Evolutionary conservation across 2,888 invertebrate genomes (phyloP).

Genomic region (Drosophila cognata): DNA sequence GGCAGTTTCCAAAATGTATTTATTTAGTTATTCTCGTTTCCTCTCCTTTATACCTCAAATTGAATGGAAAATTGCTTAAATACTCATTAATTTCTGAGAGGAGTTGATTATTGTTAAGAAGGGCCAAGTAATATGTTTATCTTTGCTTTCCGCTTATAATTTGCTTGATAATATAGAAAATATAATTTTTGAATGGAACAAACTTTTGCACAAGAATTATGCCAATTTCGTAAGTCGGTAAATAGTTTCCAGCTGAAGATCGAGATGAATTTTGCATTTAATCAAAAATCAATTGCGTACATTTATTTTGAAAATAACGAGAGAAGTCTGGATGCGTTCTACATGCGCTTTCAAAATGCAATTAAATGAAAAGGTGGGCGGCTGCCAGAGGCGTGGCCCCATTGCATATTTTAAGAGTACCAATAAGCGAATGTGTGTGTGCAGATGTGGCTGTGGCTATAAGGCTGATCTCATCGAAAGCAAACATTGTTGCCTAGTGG

Average conservation of each 20-base stretch:
- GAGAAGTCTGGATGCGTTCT: slow-evolving; percentile 37
- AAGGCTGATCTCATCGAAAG: slow-evolving; percentile 32
- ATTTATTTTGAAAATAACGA: slow-evolving; percentile 18
- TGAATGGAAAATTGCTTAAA: not conserved
- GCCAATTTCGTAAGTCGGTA: not conserved
- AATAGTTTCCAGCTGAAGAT: slow-evolving; percentile 1
- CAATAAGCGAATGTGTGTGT: slow-evolving; percentile 10
- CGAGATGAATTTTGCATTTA: slow-evolving; percentile 11
- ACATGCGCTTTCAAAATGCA: slow-evolving; percentile 52
- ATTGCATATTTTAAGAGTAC: slow-evolving; percentile 43
- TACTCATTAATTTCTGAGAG: not conserved
- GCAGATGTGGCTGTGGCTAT: slow-evolving; percentile 5
- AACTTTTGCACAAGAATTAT: not conserved
- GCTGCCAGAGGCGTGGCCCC: slow-evolving; percentile 23
- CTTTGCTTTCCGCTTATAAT: too few species aligned
- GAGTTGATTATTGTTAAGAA: not conserved
- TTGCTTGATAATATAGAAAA: not conserved
- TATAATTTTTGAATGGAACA: not conserved
- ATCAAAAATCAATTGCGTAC: slow-evolving; percentile 16
- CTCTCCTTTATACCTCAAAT: slow-evolving; percentile 1
- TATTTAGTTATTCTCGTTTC: slow-evolving; percentile 20
- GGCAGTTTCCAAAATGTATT: slow-evolving; percentile 25
- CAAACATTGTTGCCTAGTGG: slow-evolving; percentile 41
- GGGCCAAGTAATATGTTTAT: not conserved
- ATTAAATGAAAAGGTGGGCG: slow-evolving; percentile 49